phyloP scores from a whole-genome alignment of 2,888 invertebrate species.

The Phalangium opilio region DNA sequence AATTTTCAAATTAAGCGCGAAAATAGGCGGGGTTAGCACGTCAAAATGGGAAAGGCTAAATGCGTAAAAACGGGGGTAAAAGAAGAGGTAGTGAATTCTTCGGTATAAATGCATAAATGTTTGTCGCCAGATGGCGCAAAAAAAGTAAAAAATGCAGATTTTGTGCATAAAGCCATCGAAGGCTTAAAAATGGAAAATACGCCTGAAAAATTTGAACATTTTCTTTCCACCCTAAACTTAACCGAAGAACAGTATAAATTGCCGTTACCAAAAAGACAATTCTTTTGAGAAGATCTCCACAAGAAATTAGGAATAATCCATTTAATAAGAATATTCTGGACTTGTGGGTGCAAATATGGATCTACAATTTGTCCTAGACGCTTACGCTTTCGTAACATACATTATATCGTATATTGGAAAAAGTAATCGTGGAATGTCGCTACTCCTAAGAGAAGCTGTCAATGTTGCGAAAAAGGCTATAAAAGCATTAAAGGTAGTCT shows the following conservation, averaged over 20 bases:
- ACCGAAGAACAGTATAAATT: not conserved
- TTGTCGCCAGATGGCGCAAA: too few relatives aligned
- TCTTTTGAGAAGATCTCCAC: not conserved
- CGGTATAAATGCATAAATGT: too few relatives aligned
- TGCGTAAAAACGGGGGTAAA: too few relatives aligned
- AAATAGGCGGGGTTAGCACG: too few relatives aligned
- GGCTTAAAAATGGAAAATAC: too few relatives aligned
- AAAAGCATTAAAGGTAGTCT: slow-evolving; percentile 18
- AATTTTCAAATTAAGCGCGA: too few relatives aligned
- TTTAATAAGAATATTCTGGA: not conserved
- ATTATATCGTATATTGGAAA: slow-evolving; percentile 9
- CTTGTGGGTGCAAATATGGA: slow-evolving; percentile 7
- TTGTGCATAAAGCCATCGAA: too few relatives aligned
- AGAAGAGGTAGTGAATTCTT: too few relatives aligned
- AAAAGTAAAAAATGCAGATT: too few relatives aligned
- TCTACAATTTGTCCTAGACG: slow-evolving; percentile 7
- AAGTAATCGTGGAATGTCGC: slow-evolving; percentile 9
- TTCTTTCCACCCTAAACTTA: too few relatives aligned
- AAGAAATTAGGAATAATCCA: not conserved
- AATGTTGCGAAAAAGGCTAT: slow-evolving; percentile 23
- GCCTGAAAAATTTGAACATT: too few relatives aligned
- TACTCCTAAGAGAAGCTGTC: slow-evolving; percentile 12
- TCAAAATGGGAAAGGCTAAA: too few relatives aligned
- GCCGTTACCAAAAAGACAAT: not conserved
- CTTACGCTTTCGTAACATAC: slow-evolving; percentile 9